A percentile compares a stretch with the other conserved stretches of the same genome.
These are phyloP conservation scores for Stenchaetothrips biformis DNA, from an alignment of 2,888 invertebrate species.

Conservation along the genomic window DNA sequence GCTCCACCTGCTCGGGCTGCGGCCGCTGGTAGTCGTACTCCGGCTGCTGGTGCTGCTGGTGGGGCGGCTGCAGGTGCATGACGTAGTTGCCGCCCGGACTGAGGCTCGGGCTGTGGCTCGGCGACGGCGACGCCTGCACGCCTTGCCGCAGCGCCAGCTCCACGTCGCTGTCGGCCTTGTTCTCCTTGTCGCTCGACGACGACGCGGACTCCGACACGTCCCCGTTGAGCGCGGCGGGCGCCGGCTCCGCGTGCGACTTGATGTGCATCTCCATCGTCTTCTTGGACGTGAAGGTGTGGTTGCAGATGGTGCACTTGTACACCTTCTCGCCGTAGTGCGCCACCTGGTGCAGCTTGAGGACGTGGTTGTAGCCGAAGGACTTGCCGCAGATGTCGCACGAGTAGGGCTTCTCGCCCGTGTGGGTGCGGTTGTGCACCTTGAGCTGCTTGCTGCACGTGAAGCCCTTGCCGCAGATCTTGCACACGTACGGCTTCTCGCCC, in stretches of 20 bases:
- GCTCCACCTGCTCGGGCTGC: constrained; percentile 36
- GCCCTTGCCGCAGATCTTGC: constrained; percentile 77
- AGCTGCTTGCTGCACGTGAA: constrained; percentile 89
- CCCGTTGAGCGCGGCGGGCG: constrained; percentile 34
- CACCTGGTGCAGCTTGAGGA: constrained; percentile 80
- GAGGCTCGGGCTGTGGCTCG: too few species aligned
- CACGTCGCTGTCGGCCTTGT: constrained; percentile 47
- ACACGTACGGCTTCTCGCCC: constrained; percentile 79
- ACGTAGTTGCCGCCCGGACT: constrained; percentile 23
- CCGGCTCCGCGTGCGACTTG: constrained; percentile 63
- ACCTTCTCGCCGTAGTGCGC: constrained; percentile 89
- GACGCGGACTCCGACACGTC: constrained; percentile 46
- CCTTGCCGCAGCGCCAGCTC: constrained; percentile 39
- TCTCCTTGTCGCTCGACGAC: constrained; percentile 48
- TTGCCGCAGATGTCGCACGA: constrained; percentile 87
- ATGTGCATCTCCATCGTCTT: constrained; percentile 88
- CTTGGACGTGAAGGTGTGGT: constrained; percentile 84
- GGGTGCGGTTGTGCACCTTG: constrained; percentile 85
- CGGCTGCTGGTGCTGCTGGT: constrained; percentile 25
- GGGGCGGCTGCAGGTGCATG: constrained; percentile 31
- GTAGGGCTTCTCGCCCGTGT: constrained; percentile 87
- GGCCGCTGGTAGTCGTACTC: background rate
- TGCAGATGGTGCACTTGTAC: constrained; percentile 87
- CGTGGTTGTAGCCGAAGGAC: constrained; percentile 87
- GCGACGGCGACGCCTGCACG: background rate